A percentile compares a stretch with the other conserved stretches of the same genome.
phyloP scores from a whole-genome alignment of 1,140 invertebrate species.

The Microplitis demolitor region DNA sequence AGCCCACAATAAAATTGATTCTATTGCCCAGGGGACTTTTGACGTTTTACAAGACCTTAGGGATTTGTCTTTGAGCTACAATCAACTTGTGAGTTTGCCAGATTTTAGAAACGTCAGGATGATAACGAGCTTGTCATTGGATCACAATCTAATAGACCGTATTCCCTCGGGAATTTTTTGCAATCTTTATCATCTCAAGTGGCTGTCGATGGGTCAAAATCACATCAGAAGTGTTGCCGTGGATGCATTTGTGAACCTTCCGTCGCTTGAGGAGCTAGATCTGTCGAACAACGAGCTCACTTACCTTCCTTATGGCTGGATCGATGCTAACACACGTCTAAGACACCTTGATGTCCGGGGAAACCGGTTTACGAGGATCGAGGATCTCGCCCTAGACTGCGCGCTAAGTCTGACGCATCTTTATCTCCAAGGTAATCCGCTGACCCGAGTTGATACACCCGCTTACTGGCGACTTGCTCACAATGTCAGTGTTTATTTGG shows the following conservation, averaged over 20 bases:
- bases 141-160: constrained; percentile 40
- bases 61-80: constrained; percentile 44
- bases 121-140: constrained; percentile 40
- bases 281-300: constrained; percentile 47
- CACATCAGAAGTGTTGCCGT: constrained; percentile 38
- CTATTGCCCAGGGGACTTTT: constrained; percentile 31
- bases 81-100: constrained; percentile 40
- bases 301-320: constrained; percentile 41
- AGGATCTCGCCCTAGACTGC: constrained; percentile 38
- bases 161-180: constrained; percentile 33
- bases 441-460: constrained; percentile 32
- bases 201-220: constrained; percentile 44
- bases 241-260: constrained; percentile 38
- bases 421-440: constrained; percentile 42
- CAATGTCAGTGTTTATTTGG: constrained; percentile 38
- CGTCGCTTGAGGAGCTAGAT: constrained; percentile 41
- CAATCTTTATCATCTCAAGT: constrained; percentile 32
- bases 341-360: constrained; percentile 41
- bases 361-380: constrained; percentile 45
- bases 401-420: constrained; percentile 34
- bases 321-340: constrained; percentile 36
- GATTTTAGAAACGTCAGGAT: constrained; percentile 32
- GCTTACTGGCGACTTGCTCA: constrained; percentile 34
- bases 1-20: constrained; percentile 39
- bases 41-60: constrained; percentile 26